A percentile compares a stretch with the other conserved stretches of the same genome.
Evolutionary conservation across 2,888 invertebrate genomes (phyloP).

Genomic region (Crossocerus cetratus): DNA sequence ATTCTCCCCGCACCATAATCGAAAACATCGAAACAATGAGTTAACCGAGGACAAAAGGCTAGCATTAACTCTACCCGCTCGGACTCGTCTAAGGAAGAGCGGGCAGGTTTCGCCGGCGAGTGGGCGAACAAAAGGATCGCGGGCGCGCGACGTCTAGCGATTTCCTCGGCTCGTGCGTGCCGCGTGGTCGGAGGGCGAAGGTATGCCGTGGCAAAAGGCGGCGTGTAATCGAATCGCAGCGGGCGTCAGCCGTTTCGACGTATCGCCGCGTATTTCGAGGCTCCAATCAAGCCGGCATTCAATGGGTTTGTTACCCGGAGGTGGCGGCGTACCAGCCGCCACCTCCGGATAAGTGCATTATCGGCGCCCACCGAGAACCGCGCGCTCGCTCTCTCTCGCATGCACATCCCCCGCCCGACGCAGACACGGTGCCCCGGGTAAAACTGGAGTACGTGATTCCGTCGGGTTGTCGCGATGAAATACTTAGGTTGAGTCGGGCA

Average conservation of each 20-base stretch:
- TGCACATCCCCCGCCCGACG: conserved; percentile 24
- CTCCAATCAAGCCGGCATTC: conserved; percentile 71
- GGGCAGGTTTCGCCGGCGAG: no score
- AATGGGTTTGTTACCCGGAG: conserved; percentile 68
- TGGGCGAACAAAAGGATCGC: no score
- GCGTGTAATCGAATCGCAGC: conserved; percentile 51
- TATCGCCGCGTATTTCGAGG: conserved; percentile 63
- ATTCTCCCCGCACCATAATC: no score
- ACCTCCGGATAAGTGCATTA: conserved; percentile 59
- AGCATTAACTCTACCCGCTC: no score
- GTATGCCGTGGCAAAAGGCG: conserved; percentile 16
- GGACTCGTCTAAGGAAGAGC: no score
- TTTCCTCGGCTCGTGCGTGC: no score
- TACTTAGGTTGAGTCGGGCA: no score
- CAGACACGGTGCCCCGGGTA: background rate
- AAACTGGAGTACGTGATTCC: no score
- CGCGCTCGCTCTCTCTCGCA: conserved; percentile 11
- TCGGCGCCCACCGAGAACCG: conserved; percentile 40
- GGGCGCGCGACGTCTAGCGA: no score
- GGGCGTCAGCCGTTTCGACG: conserved; percentile 41
- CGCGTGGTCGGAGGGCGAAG: background rate
- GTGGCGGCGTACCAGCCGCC: conserved; percentile 19
- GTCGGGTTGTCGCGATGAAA: no score
- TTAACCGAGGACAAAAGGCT: no score
- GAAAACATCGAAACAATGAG: no score